Base-by-base conservation (phyloP, 2,113 vertebrate genomes). In the Scalopus aquaticus region DNA sequence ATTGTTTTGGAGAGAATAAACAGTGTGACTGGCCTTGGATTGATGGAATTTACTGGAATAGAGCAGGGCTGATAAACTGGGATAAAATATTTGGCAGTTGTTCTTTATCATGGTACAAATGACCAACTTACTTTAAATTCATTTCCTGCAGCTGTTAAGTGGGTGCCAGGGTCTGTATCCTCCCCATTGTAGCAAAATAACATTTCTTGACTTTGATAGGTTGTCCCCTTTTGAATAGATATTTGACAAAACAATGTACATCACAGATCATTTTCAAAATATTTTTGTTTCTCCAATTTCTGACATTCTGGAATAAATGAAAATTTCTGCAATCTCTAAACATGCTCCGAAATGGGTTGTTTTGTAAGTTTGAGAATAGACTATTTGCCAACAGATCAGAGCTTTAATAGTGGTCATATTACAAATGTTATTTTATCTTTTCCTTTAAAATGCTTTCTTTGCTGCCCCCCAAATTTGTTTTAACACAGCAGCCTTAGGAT, bases 11-110 rank as follows among this genome's bases (percentile, higher is more conserved):
- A 93, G 78, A n/a, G 62, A 96, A 92, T 82, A 92, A 88, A 72
- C 77, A 60, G 32, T 30, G 62, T 30, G 19, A 65, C 88, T 85
- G 62, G 84, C 54, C 77, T 92, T 67, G 62, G 67, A 80, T 88
- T 93, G 90, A 90, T 92, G 90, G 81, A 88, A 95, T 94, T 95
- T 93, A 85, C 90, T 70, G 91, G 42, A 87, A 88, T 44, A 80
- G 77, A 90, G 81, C 69, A 79, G 78, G 73, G n/a, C 67, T 88
- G 85, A 97, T 81, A 96, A 95, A 82, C 86, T 94, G 88, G 96
- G 64, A 82, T 95, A 92, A 96, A 96, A 96, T 96, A 96, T 93
- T 96, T 96, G 82, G 81, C 85, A 93, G 58, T 88, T 87, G 80
- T 88, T 91, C 69, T 91, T 96, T 79, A 93, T 95, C 72, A 86